Base-by-base conservation (phyloP, 2,113 vertebrate genomes). In the Mormyrus iriodes region DNA sequence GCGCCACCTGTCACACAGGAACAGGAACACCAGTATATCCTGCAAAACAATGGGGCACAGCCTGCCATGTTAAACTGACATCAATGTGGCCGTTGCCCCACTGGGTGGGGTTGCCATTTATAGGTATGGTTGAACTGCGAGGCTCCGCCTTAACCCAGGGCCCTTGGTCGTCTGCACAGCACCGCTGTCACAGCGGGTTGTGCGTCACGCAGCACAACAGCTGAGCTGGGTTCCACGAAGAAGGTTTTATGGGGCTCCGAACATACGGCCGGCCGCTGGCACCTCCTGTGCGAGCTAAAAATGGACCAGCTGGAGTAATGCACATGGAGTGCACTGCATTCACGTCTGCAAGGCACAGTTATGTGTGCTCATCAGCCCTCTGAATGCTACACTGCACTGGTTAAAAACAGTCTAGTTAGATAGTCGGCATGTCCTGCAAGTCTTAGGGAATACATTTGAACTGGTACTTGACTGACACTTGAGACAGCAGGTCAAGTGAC, bases 221-320 rank as follows among this genome's bases (percentile, higher is more conserved):
- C 76, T 89, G 88, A 83, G 76, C 51, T 2, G 79, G 39, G 88
- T 84, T 85, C 88, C 76, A 42, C 19, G 79, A 86, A 89, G 76
- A 35, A 39, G 27, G 12, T 42, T n/a, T 89, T 53, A 39, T 46
- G 39, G 84, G 52, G 53, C 21, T 31, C 88, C 31, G 55, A 27
- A 19, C 88, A 42, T 39, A 24, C n/a, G 10, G 76, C 51, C 5
- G 6, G 61, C 31, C 24, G 21, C 79, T 15, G 35, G 52, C 51
- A 10, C 19, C 76, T 42, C 52, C 24, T 46, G 58, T 21, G 24
- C 5, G 39, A 6, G n/a, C 88, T 89, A 89, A 83, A 89, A 89
- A 84, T 84, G 88, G 88, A 89, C 52, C 35, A 4, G 15, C 53
- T 19, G 42, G n/a, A 1, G 79, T n/a, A 89, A 24, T 31, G 51